phyloP scores from a whole-genome alignment of 1,140 invertebrate species.

The Steinernema feltiae region DNA sequence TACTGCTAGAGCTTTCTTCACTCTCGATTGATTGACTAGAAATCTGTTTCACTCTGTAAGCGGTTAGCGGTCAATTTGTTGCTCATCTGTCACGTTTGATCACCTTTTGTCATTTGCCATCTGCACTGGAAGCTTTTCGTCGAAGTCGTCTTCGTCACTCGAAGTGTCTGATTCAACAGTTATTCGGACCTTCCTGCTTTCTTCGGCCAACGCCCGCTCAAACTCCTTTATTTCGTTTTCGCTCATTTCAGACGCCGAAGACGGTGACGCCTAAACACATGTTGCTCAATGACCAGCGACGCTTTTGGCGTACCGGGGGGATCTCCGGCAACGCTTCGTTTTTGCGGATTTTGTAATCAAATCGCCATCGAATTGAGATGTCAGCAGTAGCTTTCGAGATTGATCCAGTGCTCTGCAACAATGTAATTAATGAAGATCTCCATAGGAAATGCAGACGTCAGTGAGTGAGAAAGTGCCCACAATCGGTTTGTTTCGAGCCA shows the following conservation, averaged over 20 bases:
- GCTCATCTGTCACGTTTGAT: not conserved
- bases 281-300: not conserved
- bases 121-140: not conserved
- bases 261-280: not conserved
- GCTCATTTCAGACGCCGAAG: not conserved
- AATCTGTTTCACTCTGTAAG: not conserved
- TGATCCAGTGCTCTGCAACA: not conserved
- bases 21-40: not conserved
- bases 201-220: constrained; percentile 21
- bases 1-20: not conserved
- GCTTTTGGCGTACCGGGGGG: not conserved
- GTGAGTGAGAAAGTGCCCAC: constrained; percentile 21
- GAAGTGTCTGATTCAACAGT: not conserved
- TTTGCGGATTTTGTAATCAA: constrained; percentile 12
- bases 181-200: constrained; percentile 14
- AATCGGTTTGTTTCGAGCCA: constrained; percentile 31
- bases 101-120: not conserved
- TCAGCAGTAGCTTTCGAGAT: not conserved
- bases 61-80: not conserved
- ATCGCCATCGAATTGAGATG: constrained; percentile 4
- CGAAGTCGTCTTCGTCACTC: not conserved
- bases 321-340: not conserved
- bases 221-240: constrained; percentile 16
- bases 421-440: not conserved
- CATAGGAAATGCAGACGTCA: not conserved